phyloP scores from a whole-genome alignment of 2,797 vertebrate species.

The Falco biarmicus region DNA sequence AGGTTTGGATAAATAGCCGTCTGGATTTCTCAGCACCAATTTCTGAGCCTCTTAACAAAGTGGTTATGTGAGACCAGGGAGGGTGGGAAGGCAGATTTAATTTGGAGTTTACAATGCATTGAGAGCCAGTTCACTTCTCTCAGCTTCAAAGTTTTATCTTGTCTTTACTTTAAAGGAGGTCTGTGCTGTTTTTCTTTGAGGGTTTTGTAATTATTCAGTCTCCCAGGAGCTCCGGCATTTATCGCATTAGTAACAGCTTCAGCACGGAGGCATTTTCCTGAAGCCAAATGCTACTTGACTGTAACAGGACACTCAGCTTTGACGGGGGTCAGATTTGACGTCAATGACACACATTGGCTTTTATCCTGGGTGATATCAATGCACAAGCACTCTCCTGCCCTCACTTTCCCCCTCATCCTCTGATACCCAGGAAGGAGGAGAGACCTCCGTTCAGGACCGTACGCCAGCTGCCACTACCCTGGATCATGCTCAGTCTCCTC shows the following conservation, averaged over 20 bases:
- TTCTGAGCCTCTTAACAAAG: not conserved
- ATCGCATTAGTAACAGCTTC: not conserved
- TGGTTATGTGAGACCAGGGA: not conserved
- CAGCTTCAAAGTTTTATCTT: not conserved
- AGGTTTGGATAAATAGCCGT: not conserved
- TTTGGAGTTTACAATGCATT: not conserved
- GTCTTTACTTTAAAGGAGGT: not conserved
- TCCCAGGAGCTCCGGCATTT: not conserved
- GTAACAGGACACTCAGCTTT: conserved; percentile 58
- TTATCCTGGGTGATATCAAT: conserved; percentile 32
- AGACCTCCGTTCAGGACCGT: not conserved
- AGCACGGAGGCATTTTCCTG: conserved; percentile 35
- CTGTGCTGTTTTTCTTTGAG: not conserved
- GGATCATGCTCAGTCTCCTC: not conserved
- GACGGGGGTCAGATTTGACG: conserved; percentile 64
- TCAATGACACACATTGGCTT: conserved; percentile 43
- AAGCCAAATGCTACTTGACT: conserved; percentile 28
- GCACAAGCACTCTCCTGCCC: conserved; percentile 19
- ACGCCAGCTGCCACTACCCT: not conserved
- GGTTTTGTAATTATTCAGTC: not conserved
- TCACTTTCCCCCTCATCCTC: not conserved
- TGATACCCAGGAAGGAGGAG: not conserved
- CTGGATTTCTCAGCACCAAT: fast-evolving
- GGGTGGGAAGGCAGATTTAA: not conserved
- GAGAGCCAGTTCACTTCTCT: not conserved